Evolutionary conservation across 2,113 vertebrate species (phyloP).

Genomic region (Pedetes capensis): DNA sequence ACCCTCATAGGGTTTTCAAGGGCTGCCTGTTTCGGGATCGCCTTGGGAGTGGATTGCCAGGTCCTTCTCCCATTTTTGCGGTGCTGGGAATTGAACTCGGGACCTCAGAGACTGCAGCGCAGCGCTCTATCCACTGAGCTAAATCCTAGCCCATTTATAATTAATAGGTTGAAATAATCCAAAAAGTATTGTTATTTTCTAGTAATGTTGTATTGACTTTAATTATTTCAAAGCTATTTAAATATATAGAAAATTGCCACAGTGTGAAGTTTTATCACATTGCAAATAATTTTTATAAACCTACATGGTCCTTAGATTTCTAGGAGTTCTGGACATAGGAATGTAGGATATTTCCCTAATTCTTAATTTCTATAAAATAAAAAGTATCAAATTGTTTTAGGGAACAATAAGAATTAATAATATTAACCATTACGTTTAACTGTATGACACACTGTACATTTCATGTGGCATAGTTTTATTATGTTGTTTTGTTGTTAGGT

Average conservation of each 20-base stretch:
- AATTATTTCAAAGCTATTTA: slow-evolving; percentile 11
- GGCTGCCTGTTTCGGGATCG: too few relatives aligned
- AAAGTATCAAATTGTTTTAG: not conserved
- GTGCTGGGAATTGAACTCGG: too few relatives aligned
- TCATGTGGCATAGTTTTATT: not conserved
- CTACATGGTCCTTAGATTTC: not conserved
- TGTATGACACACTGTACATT: not conserved
- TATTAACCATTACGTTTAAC: not conserved
- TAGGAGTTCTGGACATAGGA: not conserved
- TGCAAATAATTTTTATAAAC: not conserved
- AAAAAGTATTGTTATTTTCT: not conserved
- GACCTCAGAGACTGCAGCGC: too few relatives aligned
- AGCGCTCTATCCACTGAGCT: too few relatives aligned
- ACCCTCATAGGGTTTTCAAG: too few relatives aligned
- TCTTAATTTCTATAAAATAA: not conserved
- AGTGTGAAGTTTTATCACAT: not conserved
- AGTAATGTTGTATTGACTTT: not conserved
- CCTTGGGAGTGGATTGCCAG: too few relatives aligned
- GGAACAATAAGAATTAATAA: not conserved
- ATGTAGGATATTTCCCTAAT: not conserved
- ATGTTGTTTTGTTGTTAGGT: too few relatives aligned
- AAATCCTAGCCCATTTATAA: too few relatives aligned
- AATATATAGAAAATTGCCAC: not conserved
- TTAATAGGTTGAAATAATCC: not conserved
- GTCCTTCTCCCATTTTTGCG: too few relatives aligned